These are phyloP conservation scores for Tupiocoris notatus DNA, from an alignment of 2,888 invertebrate genomes.

Conservation along the genomic window DNA sequence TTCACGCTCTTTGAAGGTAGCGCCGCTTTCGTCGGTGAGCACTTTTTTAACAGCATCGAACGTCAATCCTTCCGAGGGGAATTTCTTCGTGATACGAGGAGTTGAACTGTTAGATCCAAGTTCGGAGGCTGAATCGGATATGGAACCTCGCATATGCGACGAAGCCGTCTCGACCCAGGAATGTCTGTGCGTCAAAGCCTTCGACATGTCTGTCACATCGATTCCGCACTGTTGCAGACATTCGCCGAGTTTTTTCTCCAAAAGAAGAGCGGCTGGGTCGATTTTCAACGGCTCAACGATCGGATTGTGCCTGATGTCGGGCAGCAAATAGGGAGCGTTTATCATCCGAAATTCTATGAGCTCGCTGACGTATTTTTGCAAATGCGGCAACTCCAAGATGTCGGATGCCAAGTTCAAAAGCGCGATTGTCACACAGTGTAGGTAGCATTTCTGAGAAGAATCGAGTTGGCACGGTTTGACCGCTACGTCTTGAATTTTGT, in stretches of 20 bases:
- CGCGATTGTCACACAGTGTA: slow-evolving; percentile 75
- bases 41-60: slow-evolving; percentile 90
- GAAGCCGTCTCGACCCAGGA: slow-evolving; percentile 73
- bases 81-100: slow-evolving; percentile 72
- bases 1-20: slow-evolving; percentile 69
- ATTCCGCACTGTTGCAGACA: slow-evolving; percentile 73
- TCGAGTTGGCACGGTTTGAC: slow-evolving; percentile 68
- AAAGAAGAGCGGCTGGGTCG: slow-evolving; percentile 49
- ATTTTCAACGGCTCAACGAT: slow-evolving; percentile 56
- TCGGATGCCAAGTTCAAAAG: slow-evolving; percentile 68
- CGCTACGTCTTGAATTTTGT: slow-evolving; percentile 63
- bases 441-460: slow-evolving; percentile 72
- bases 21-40: slow-evolving; percentile 72
- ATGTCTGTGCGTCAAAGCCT: slow-evolving; percentile 61
- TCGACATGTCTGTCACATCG: slow-evolving; percentile 64
- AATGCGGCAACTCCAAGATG: slow-evolving; percentile 61
- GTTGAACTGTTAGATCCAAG: slow-evolving; percentile 87
- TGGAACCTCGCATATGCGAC: slow-evolving; percentile 61
- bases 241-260: slow-evolving; percentile 64
- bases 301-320: slow-evolving; percentile 66
- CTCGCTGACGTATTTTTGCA: slow-evolving; percentile 58
- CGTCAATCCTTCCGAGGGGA: slow-evolving; percentile 74
- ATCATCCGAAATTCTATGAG: slow-evolving; percentile 64
- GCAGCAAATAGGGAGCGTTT: slow-evolving; percentile 61
- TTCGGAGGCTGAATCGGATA: slow-evolving; percentile 67